Percentiles rank a stretch among this genome's conserved stretches.
phyloP scores from a whole-genome alignment of 2,888 invertebrate species.

The Congeria kusceri region DNA sequence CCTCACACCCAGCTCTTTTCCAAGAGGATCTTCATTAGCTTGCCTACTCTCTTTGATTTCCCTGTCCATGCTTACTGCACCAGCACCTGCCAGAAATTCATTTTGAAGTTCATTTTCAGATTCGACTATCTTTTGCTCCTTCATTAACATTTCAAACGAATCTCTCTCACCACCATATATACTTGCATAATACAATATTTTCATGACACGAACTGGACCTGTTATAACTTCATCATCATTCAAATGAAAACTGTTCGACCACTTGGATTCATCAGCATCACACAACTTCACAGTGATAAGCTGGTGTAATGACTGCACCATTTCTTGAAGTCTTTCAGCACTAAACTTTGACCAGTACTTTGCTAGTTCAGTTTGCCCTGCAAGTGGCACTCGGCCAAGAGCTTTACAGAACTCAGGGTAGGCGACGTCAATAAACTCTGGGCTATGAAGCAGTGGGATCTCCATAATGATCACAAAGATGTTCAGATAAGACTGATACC shows the following conservation, averaged over 20 bases:
- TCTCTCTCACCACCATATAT: conserved; percentile 90
- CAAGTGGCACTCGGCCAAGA: conserved; percentile 90
- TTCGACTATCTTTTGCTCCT: conserved; percentile 76
- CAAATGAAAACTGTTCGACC: conserved; percentile 88
- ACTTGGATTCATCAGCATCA: conserved; percentile 87
- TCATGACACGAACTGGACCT: conserved; percentile 94
- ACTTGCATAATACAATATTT: conserved; percentile 91
- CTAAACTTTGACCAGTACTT: conserved; percentile 90
- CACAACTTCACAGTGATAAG: conserved; percentile 94
- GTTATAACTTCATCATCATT: conserved; percentile 95
- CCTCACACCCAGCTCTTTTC: conserved; percentile 90
- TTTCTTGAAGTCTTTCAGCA: conserved; percentile 68
- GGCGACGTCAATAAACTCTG: conserved; percentile 93
- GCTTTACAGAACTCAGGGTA: conserved; percentile 91
- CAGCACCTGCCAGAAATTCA: conserved; percentile 73
- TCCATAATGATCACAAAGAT: conserved; percentile 92
- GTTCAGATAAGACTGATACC: conserved; percentile 87
- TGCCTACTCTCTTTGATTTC: conserved; percentile 83
- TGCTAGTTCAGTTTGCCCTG: conserved; percentile 92
- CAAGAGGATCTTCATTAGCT: conserved; percentile 86
- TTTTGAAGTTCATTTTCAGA: conserved; percentile 68
- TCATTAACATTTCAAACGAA: conserved; percentile 74
- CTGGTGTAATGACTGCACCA: conserved; percentile 89
- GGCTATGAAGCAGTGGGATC: conserved; percentile 88
- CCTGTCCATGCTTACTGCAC: conserved; percentile 80